Evolutionary conservation across 2,797 vertebrate species (phyloP), one percentile per base, ranked within the genome.

Genomic region (Sternarchorhynchus goeldii): DNA sequence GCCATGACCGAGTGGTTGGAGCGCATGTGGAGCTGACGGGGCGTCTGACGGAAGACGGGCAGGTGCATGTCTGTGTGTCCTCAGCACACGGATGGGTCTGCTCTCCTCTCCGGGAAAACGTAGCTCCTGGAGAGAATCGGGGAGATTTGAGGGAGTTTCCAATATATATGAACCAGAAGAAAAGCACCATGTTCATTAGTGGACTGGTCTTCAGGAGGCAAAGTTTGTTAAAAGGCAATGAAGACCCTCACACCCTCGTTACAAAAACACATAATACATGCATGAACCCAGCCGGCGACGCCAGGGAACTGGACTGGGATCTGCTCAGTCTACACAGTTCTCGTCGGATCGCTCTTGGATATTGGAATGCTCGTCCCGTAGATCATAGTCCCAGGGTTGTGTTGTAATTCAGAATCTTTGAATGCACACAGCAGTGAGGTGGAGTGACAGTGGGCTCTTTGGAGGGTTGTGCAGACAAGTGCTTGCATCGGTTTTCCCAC

Each of bases 361-460:
- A 67, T 67, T 73, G 31, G 25, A 36, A 6, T 29, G 56, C 45
- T 65, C 65, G 21, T 31, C 86, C 76, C 75, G 83, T 77, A 79
- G 83, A 78, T 68, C 76, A 69, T 77, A 78, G 82, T 60, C 66
- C 57, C 73, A 65, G 85, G 82, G 73, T 0, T 73, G 81, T 77
- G 88, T 88, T 87, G 84, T 81, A 76, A 84, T 85, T 81, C 78
- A 78, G 59, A 41, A 80, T 67, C 72, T 57, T 50, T 86, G 58
- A 39, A 63, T 67, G 70, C 79, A 68, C 77, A 82, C 66, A 74
- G 73, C 75, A 76, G 76, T 81, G 83, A 88, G 87, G 25, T 20
- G 80, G 85, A 86, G 81, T 84, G 88, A 90, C 78, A 60, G 85
- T 65, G 86, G 77, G 76, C 76, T 84, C 84, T 86, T 32, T 74